These are phyloP conservation scores for Uria aalge DNA, from an alignment of 2,113 vertebrate genomes.

Conservation along the genomic window DNA sequence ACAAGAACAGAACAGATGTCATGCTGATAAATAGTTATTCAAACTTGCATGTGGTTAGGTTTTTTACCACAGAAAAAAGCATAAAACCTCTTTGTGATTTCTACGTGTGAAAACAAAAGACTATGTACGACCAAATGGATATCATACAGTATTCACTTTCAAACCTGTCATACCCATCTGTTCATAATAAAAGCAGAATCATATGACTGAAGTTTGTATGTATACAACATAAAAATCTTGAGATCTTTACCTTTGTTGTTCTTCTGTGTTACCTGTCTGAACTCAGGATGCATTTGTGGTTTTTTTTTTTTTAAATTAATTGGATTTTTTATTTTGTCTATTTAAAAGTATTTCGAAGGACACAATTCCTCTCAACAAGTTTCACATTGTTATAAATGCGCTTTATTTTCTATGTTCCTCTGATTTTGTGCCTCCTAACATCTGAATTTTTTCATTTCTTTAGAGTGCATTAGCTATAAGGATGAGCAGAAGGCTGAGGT, in stretches of 20 bases:
- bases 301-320: background rate
- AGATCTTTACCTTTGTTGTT: background rate
- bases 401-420: background rate
- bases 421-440: background rate
- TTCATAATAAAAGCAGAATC: background rate
- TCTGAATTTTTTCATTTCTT: background rate
- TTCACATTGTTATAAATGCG: background rate
- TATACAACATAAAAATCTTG: background rate
- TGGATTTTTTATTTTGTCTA: background rate
- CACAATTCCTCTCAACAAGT: background rate
- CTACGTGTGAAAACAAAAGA: background rate
- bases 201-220: background rate
- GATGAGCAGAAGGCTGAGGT: background rate
- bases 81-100: background rate
- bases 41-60: background rate
- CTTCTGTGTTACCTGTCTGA: background rate
- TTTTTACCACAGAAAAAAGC: background rate
- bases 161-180: constrained; percentile 11
- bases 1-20: constrained; percentile 22
- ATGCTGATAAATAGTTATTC: background rate
- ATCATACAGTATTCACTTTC: background rate
- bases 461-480: background rate
- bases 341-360: background rate
- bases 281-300: background rate
- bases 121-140: background rate